A percentile compares a stretch with the other conserved stretches of the same genome.
phyloP scores from a whole-genome alignment of 2,797 vertebrate species.

The Orestias chungarensis region DNA sequence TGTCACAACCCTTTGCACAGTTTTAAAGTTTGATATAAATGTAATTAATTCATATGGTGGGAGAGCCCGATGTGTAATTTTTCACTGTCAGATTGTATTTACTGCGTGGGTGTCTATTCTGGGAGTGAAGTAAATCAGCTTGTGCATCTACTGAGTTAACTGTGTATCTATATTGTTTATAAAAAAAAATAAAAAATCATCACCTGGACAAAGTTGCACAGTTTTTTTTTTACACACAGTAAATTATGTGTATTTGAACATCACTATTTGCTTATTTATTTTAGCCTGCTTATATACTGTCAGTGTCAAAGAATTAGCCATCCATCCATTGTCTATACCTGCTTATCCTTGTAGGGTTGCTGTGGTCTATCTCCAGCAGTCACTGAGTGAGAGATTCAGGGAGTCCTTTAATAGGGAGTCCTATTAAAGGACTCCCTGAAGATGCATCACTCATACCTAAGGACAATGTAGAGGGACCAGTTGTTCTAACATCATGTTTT shows the following conservation, averaged over 20 bases:
- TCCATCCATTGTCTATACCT: neutral
- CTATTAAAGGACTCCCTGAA: no score
- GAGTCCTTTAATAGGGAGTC: no score
- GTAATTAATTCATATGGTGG: constrained; percentile 22
- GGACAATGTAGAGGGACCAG: neutral
- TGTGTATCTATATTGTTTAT: no score
- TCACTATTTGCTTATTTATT: neutral
- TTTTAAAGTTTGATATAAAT: constrained; percentile 12
- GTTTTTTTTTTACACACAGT: neutral
- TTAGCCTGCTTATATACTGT: neutral
- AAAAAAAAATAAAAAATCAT: no score
- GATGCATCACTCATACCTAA: neutral
- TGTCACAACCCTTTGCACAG: neutral
- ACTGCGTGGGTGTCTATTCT: constrained; percentile 30
- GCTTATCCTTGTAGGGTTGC: neutral
- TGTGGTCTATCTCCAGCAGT: neutral
- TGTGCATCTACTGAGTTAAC: neutral
- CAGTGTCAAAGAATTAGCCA: neutral
- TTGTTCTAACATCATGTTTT: neutral
- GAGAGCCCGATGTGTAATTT: constrained; percentile 14
- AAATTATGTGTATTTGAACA: neutral
- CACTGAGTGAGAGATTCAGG: no score
- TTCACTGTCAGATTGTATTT: constrained; percentile 17
- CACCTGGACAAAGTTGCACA: constrained; percentile 10
- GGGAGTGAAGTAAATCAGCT: constrained; percentile 21